Percentiles rank a stretch among this genome's conserved stretches.
These are phyloP conservation scores for Desmophyllum pertusum DNA, from an alignment of 92 coral and sea anemone genomes.

Conservation along the genomic window DNA sequence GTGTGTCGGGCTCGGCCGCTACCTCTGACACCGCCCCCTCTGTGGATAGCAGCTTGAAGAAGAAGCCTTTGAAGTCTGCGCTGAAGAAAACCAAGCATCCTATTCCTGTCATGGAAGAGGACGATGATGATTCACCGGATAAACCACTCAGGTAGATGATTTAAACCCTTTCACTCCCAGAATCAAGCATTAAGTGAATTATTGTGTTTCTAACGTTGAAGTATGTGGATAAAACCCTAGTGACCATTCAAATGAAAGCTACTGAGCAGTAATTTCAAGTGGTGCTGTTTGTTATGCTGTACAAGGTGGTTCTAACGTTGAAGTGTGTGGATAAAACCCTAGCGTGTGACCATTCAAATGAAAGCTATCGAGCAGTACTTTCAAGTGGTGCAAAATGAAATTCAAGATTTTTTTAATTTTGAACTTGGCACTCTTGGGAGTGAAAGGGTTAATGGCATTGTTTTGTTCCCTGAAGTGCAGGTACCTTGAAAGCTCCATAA, in stretches of 20 bases:
- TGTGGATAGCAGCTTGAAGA: conserved; percentile 63
- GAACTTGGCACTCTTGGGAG: no score
- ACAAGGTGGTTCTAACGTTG: not conserved
- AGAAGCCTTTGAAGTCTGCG: conserved; percentile 89
- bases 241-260: not conserved
- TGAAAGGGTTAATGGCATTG: no score
- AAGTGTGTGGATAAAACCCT: not conserved
- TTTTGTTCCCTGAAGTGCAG: no score
- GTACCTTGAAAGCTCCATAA: no score
- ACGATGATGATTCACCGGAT: conserved; percentile 1
- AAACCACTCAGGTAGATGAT: conserved; percentile 12
- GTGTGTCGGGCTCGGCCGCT: conserved; percentile 78
- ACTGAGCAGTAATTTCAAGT: not conserved
- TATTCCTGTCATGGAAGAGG: not conserved
- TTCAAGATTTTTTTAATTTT: no score
- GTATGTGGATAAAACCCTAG: no score
- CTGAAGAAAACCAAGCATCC: conserved; percentile 72
- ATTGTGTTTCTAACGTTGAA: no score
- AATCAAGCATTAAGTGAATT: no score
- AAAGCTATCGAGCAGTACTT: not conserved
- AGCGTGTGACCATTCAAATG: not conserved
- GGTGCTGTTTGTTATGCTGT: not conserved
- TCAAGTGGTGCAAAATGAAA: no score
- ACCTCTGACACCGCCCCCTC: conserved; percentile 68
- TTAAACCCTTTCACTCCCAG: no score